Conservation (phyloP, 2,888 invertebrate species). For the Nipponacmea schrenckii region DNA sequence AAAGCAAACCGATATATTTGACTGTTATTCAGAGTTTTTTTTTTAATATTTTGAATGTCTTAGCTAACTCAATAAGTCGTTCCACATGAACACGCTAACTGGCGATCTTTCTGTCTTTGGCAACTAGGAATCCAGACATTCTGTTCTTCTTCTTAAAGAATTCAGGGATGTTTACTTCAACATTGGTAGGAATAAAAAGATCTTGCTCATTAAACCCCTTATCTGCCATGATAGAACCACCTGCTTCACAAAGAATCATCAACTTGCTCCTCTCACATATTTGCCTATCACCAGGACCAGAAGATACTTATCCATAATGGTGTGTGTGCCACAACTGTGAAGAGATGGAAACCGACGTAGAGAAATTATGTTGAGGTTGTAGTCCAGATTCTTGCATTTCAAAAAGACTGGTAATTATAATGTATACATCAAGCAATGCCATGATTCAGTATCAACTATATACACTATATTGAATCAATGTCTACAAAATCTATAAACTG, state of each 20-base stretch:
- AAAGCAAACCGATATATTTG: slow-evolving; percentile 11
- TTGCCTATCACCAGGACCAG: slow-evolving; percentile 33
- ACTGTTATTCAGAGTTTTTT: not conserved
- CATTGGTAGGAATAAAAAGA: slow-evolving; percentile 30
- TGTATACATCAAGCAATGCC: no score
- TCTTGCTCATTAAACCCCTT: slow-evolving; percentile 6
- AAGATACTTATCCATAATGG: no score
- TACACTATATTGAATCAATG: no score
- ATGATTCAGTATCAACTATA: no score
- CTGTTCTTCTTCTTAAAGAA: slow-evolving; percentile 38
- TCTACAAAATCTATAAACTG: no score
- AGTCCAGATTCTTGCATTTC: no score
- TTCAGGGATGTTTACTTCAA: slow-evolving; percentile 36
- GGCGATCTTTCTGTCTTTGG: slow-evolving; percentile 33
- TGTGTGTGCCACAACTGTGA: not conserved
- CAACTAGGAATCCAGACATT: slow-evolving; percentile 24
- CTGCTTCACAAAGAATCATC: slow-evolving; percentile 26
- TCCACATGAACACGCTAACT: slow-evolving; percentile 39
- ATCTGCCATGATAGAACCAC: slow-evolving; percentile 34
- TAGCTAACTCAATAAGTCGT: slow-evolving; percentile 32
- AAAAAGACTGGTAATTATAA: no score
- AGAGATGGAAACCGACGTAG: no score
- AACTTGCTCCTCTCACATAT: slow-evolving; percentile 31
- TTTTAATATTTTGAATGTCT: slow-evolving; percentile 24
- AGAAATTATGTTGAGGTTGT: no score